Base-by-base conservation (phyloP, 2,888 invertebrate genomes). In the Netelia fuscicornis region DNA sequence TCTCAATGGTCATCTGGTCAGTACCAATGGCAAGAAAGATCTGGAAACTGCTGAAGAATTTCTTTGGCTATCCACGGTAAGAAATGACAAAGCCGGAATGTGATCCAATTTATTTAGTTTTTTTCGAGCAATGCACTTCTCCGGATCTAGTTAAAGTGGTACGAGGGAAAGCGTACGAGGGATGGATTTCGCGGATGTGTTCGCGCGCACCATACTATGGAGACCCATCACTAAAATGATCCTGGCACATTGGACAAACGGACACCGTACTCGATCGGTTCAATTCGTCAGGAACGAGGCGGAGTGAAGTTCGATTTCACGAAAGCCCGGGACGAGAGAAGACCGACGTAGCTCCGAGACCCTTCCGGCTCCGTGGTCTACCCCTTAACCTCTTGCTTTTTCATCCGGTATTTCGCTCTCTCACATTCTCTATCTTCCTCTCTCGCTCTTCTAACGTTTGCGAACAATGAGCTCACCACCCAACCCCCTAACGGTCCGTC, bases 241-340 rank as follows among this genome's bases (percentile, higher is more conserved):
- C 72, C 25, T 13, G 10, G 72, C 64, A 42, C 54, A 80, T 65
- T 56, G 71, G 80, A 80, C 30, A 72, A 44, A 64, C 48, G 37
- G 42, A 64, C 44, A 54, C 72, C 54, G 72, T 52, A 75, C 70
- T 82, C 74, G 70, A 82, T 85, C 78, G 85, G 42, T 78, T 82
- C 78, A 20, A 82, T 85, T 82, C 82, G 74, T 85, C 82, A 82
- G 74, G 44, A 74, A 85, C 74, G 70, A 79, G 70, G 78, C n/a
- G 65, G 74, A 83, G 80, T 83, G 76, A 80, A 83, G 83, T 80
- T 80, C 52, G 75, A 83, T 58, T 76, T 76, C 52, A 58, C 67
- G 79, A 74, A 78, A 75, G 74, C 74, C 62, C 67, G 10, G 58
- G 37, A 44, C 44, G 74, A 30, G 37, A 48, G 13, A 75, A 75